A percentile compares a stretch with the other conserved stretches of the same genome.
These are phyloP conservation scores for Corella eumyota DNA, from an alignment of 23 tunicate genomes.

Conservation along the genomic window DNA sequence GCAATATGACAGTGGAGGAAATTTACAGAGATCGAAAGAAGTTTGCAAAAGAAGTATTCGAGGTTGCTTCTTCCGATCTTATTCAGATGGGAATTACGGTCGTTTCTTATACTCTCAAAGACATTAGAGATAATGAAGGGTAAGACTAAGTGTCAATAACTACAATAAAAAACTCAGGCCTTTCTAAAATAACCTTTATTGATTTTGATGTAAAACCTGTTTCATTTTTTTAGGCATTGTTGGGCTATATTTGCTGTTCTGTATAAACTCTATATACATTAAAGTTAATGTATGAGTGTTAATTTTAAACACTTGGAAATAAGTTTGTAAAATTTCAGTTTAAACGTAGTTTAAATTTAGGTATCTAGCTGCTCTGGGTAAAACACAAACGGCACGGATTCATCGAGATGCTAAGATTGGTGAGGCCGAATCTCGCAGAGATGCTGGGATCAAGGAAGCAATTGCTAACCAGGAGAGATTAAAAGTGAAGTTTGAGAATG, in stretches of 20 bases:
- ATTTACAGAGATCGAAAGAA: constrained; percentile 94
- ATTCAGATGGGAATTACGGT: constrained; percentile 97
- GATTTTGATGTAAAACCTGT: too few species aligned
- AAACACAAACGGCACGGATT: constrained; percentile 75
- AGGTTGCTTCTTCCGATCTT: constrained; percentile 89
- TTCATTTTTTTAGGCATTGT: too few species aligned
- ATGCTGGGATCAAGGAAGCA: constrained; percentile 96
- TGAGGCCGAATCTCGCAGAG: constrained; percentile 86
- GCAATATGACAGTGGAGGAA: constrained; percentile 98
- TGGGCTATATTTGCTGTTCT: too few species aligned
- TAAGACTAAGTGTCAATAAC: too few species aligned
- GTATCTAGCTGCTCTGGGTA: constrained; percentile 81
- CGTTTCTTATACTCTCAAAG: constrained; percentile 94
- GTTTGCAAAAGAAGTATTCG: constrained; percentile 94
- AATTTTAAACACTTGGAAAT: too few species aligned
- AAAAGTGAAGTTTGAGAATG: constrained; percentile 81
- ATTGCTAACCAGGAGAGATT: constrained; percentile 77
- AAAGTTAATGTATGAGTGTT: too few species aligned
- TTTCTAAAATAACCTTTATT: too few species aligned
- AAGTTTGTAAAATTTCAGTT: too few species aligned
- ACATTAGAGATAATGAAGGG: constrained; percentile 81
- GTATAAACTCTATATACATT: too few species aligned
- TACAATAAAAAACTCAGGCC: too few species aligned
- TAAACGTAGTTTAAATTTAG: too few species aligned
- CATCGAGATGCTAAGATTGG: constrained; percentile 96